Evolutionary conservation across 2,113 vertebrate genomes (phyloP).

Genomic region (Eidolon helvum): DNA sequence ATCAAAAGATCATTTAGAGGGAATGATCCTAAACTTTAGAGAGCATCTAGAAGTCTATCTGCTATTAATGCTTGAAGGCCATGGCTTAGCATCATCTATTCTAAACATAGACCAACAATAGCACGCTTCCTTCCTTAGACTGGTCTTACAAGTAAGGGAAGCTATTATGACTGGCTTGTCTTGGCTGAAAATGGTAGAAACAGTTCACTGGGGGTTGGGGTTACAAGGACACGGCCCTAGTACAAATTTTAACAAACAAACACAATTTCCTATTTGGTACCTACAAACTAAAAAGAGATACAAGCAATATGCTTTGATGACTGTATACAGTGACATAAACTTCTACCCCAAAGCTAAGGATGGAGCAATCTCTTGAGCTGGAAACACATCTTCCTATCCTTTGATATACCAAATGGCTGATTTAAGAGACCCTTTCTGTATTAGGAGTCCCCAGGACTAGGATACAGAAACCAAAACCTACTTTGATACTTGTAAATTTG

Average conservation of each 20-base stretch:
- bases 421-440: not conserved
- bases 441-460: not conserved
- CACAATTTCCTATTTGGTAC: not conserved
- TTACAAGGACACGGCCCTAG: not conserved
- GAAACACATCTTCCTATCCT: not conserved
- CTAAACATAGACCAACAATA: conserved; percentile 69
- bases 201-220: not conserved
- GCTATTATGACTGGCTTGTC: not conserved
- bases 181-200: not conserved
- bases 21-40: not conserved
- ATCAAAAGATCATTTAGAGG: not conserved
- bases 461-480: not conserved
- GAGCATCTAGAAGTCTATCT: not conserved
- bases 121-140: conserved; percentile 53
- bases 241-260: not conserved
- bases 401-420: not conserved
- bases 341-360: not conserved
- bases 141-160: not conserved
- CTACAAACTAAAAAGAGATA: not conserved
- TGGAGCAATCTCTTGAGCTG: not conserved
- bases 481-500: not conserved
- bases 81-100: not conserved
- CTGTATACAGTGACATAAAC: not conserved
- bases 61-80: not conserved
- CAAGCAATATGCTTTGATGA: not conserved